Evolutionary conservation across 1,140 invertebrate species (phyloP), one percentile per base, ranked within the genome.

Genomic region (Lasioglossum albipes): DNA sequence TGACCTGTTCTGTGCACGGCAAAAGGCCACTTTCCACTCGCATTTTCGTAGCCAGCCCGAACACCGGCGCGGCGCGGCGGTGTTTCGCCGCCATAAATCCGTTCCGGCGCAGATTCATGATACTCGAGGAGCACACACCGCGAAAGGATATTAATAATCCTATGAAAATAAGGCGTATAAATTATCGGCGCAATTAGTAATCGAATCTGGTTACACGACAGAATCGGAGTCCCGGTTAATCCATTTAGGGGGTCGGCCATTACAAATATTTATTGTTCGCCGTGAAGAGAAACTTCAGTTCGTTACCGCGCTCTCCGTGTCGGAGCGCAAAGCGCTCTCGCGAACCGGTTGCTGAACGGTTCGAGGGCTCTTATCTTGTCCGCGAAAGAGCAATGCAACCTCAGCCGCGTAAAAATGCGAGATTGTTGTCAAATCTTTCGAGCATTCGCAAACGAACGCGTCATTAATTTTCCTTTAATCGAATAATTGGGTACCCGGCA

Each of bases 11-110:
- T 52, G 65, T 73, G 71, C 64, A 61, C 76, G 76, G 84, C 81
- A 83, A 86, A 85, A 86, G 84, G 84, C 84, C 81, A 79, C 84
- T 86, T 86, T 86, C 84, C 64, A 85, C 76, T 86, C 75, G 84
- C 72, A 61, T 86, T 86, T 86, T 86, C 81, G 81, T 83, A 68
- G 45, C 45, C 68, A 1, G 22, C 45, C 49, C 74, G 69, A 76
- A 75, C 67, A 49, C 66, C 45, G 59, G 69, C 71, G 75, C 0
- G 52, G 6, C n/a, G n/a, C 27, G 1, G 27, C 27, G 27, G 27
- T 27, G 27, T 27, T 27, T 16, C 52, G 20, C 65, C 67, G 80
- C 75, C n/a, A 80, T 86, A 85, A 85, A 85, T 85, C 79, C 61
- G 74, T 64, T 62, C 59, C n/a, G 18, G 31, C 41, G 27, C 45